These are phyloP conservation scores for Hystrix brachyura DNA, from an alignment of 2,113 vertebrate species.

Conservation along the genomic window DNA sequence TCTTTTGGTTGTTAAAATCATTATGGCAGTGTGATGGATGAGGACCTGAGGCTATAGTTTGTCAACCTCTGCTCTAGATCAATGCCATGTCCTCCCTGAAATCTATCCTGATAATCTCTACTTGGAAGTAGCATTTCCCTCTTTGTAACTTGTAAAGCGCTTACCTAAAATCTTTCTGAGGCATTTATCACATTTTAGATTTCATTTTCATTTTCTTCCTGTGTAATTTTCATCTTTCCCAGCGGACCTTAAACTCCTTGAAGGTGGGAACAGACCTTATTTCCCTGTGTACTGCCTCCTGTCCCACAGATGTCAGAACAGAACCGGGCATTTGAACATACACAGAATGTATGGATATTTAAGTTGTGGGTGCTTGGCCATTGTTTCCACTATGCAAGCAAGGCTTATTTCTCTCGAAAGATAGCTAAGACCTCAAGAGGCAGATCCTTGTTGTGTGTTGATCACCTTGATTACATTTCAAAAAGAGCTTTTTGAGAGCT, in stretches of 20 bases:
- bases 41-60: constrained; percentile 21
- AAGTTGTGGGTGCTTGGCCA: background rate
- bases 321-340: background rate
- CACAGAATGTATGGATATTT: background rate
- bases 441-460: constrained; percentile 25
- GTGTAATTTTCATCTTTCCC: constrained; percentile 13
- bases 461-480: constrained; percentile 55
- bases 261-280: background rate
- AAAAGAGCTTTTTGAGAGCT: background rate
- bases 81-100: background rate
- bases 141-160: constrained; percentile 21
- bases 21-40: background rate
- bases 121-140: background rate
- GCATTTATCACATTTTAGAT: background rate
- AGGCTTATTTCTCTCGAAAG: constrained; percentile 59
- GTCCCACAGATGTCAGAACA: background rate
- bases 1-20: constrained; percentile 36
- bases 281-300: constrained; percentile 15
- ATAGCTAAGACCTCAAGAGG: background rate
- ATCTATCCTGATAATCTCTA: constrained; percentile 29
- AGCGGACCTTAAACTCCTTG: constrained; percentile 29
- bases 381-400: constrained; percentile 15
- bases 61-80: background rate
- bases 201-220: constrained; percentile 14
- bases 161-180: background rate